phyloP scores from a whole-genome alignment of 2,888 invertebrate genomes.

The Eulithis testata region DNA sequence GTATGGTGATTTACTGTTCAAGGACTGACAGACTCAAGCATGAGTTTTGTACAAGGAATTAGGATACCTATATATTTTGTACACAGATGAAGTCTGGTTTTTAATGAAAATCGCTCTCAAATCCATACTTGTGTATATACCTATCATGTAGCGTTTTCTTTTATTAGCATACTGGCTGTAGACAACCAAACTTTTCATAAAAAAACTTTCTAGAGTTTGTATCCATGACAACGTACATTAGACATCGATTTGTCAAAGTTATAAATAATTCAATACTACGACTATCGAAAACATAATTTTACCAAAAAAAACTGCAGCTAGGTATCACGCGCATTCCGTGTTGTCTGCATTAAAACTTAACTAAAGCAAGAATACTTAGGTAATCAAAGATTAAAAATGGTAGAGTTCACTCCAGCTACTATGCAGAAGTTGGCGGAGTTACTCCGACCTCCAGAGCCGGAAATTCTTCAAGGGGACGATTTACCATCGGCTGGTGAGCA shows the following conservation, averaged over 20 bases:
- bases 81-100: too few species aligned
- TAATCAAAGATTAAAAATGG: slow-evolving; percentile 46
- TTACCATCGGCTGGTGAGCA: slow-evolving; percentile 58
- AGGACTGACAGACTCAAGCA: too few species aligned
- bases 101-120: too few species aligned
- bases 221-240: neutral
- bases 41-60: too few species aligned
- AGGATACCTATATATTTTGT: too few species aligned
- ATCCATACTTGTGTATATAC: too few species aligned
- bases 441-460: slow-evolving; percentile 70
- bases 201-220: neutral
- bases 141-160: too few species aligned
- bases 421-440: slow-evolving; percentile 68
- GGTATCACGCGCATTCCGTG: neutral
- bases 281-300: neutral
- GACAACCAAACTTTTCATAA: too few species aligned
- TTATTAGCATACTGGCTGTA: too few species aligned
- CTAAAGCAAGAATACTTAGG: neutral
- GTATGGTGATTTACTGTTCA: too few species aligned
- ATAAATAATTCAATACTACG: neutral
- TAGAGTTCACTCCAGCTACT: slow-evolving; percentile 60
- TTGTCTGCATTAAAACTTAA: neutral
- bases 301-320: neutral
- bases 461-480: slow-evolving; percentile 74
- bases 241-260: slow-evolving; percentile 13